These are phyloP conservation scores for Melopsittacus undulatus DNA, from an alignment of 2,797 vertebrate species.

Conservation along the genomic window DNA sequence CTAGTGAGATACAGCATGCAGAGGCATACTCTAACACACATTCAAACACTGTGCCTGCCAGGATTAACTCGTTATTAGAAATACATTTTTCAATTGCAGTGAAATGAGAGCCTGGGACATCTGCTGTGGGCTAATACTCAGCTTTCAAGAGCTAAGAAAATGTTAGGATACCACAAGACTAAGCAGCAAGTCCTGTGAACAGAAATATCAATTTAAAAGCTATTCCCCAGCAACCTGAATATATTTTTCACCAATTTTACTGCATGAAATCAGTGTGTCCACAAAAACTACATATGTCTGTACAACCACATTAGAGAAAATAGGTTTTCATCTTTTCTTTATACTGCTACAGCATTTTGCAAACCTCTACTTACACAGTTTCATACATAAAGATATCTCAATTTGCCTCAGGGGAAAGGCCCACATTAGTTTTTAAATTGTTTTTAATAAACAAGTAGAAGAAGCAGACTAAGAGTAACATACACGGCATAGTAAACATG, in stretches of 20 bases:
- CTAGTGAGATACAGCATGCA: not conserved
- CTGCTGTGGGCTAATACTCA: not conserved
- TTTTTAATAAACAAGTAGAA: not conserved
- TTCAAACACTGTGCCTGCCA: not conserved
- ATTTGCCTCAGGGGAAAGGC: fast-evolving
- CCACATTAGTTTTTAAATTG: not conserved
- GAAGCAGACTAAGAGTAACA: not conserved
- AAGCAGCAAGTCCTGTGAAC: not conserved
- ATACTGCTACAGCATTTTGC: not conserved
- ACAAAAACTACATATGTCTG: not conserved
- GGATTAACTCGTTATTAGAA: not conserved
- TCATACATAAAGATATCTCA: not conserved
- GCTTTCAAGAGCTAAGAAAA: not conserved
- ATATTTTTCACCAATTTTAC: not conserved
- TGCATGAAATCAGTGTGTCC: not conserved
- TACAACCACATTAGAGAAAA: not conserved
- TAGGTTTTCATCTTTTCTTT: not conserved
- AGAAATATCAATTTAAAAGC: not conserved
- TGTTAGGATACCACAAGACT: not conserved
- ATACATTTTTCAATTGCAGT: not conserved
- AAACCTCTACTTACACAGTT: not conserved
- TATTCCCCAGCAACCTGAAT: not conserved
- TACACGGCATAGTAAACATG: fast-evolving
- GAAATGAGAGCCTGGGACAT: not conserved
- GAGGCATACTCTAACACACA: not conserved